Evolutionary conservation across 2,888 invertebrate species (phyloP), one percentile per base, ranked within the genome.

Genomic region (Chromoteleia sp.): DNA sequence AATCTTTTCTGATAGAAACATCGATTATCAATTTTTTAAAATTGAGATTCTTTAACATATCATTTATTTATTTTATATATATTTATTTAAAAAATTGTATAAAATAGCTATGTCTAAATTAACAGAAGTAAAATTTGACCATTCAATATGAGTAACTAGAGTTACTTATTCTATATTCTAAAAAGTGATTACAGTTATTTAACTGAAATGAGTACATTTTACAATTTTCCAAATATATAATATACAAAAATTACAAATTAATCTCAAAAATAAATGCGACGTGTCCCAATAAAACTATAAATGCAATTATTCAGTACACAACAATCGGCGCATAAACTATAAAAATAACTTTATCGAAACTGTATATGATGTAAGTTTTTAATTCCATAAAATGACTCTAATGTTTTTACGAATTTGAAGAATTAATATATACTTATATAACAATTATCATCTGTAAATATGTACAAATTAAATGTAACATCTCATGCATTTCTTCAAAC

Each of bases 211-310:
- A 21, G 21, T 39, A 50, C 50, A 39, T 48, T 45, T 63, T 17
- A 12, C 12, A 30, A 36, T 33, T 5, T n/a, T 63, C 30, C 17
- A 41, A 39, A 65, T 39, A 50, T 50, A 54, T 67, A 43, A 50
- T 50, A 50, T 48, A 52, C 25, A n/a, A 25, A 45, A 59, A 61
- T 61, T 43, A 61, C 36, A 50, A 14, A 33, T 54, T 48, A 77
- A 77, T 70, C 70, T 78, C 71, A 78, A 58, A 12, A 63, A 43
- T 67, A 78, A 78, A 78, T 78, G 77, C 77, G 29, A 54, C 30
- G 17, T 33, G 19, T 50, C 15, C 56, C 19, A 21, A 56, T 50
- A 45, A 63, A 78, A 29, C 50, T 63, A 67, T 73, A 78, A 78
- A 78, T 78, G 78, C 71, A 78, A 36, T 59, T 73, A 15, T 54